Evolutionary conservation across 2,797 vertebrate species (phyloP).

Genomic region (Balearica regulorum): DNA sequence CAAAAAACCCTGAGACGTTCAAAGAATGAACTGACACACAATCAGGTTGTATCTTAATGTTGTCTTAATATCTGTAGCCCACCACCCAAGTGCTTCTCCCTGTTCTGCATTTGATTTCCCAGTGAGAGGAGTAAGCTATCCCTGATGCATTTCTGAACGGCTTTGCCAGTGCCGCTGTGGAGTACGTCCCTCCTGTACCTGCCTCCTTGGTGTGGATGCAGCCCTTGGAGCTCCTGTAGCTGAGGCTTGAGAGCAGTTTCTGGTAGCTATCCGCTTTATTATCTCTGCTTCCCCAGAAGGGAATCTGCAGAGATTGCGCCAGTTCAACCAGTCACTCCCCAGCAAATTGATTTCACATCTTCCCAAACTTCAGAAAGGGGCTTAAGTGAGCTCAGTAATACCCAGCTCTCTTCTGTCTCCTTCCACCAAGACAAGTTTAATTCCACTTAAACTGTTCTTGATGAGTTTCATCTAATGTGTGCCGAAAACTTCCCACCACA

Average conservation of each 20-base stretch:
- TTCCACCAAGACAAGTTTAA: neutral
- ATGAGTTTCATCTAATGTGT: neutral
- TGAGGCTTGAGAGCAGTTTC: neutral
- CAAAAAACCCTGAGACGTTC: neutral
- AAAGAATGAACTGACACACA: neutral
- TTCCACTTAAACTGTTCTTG: neutral
- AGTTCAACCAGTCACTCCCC: neutral
- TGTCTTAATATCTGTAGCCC: neutral
- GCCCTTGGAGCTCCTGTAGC: neutral
- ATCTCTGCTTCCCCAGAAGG: too few species aligned
- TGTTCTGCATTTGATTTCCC: neutral
- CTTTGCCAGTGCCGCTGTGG: neutral
- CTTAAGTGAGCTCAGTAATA: neutral
- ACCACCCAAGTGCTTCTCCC: neutral
- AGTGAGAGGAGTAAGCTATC: neutral
- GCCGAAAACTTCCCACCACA: constrained; percentile 26
- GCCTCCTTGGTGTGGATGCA: neutral
- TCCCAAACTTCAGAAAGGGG: neutral
- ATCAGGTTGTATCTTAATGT: neutral
- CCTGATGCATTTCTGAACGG: neutral
- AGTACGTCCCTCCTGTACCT: neutral
- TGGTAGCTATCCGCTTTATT: neutral
- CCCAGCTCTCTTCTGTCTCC: neutral
- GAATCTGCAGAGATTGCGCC: neutral
- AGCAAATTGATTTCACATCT: neutral